These are phyloP conservation scores for Masticophis lateralis DNA, from an alignment of 2,797 vertebrate genomes.

Conservation along the genomic window DNA sequence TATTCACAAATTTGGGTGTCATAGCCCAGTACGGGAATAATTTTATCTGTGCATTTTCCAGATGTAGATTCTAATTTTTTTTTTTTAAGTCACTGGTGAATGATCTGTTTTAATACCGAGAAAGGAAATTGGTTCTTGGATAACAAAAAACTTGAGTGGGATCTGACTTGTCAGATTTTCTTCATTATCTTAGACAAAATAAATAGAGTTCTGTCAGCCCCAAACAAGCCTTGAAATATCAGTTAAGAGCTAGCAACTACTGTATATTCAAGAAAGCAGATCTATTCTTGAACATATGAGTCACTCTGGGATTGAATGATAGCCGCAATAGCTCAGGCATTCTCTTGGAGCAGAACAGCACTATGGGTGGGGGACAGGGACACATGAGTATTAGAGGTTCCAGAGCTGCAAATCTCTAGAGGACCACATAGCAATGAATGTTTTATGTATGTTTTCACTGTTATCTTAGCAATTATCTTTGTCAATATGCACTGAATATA, in stretches of 20 bases:
- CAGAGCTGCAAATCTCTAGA: not conserved
- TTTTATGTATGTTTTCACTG: not conserved
- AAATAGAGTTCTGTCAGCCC: not conserved
- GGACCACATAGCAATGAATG: not conserved
- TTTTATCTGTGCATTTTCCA: slow-evolving; percentile 19
- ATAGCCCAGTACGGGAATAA: not conserved
- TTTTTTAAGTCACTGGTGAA: not conserved
- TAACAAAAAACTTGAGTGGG: not conserved
- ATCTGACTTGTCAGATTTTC: not conserved
- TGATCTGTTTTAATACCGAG: not conserved
- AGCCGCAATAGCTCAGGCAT: not conserved
- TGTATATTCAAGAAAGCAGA: not conserved
- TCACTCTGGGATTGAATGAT: not conserved
- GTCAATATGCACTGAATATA: not conserved
- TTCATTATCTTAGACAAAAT: not conserved
- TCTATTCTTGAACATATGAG: not conserved
- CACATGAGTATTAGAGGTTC: not conserved
- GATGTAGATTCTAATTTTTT: slow-evolving; percentile 3
- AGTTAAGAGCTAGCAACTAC: not conserved
- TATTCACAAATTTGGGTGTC: not conserved
- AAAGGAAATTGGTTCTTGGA: not conserved
- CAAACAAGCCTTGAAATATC: not conserved
- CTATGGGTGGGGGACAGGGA: no score
- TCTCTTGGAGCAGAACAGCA: not conserved
- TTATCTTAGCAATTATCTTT: not conserved